phyloP scores from a whole-genome alignment of 2,113 vertebrate genomes.

The Hyaena hyaena region DNA sequence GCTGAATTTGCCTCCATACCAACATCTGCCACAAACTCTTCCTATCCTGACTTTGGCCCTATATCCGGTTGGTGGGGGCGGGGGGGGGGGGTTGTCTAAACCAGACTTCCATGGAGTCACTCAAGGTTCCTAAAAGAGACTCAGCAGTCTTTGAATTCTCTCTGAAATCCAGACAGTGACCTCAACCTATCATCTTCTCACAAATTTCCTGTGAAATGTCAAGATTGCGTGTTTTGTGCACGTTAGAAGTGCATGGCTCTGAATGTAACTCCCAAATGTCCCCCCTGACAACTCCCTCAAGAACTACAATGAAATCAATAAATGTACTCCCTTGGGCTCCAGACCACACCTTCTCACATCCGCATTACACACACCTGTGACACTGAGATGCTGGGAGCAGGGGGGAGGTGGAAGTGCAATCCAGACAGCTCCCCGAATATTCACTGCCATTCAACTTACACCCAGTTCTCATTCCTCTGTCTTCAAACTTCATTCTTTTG shows the following conservation, averaged over 20 bases:
- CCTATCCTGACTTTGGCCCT: background rate
- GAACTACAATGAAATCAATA: background rate
- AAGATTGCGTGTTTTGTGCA: background rate
- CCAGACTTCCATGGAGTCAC: background rate
- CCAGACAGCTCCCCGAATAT: background rate
- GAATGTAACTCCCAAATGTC: background rate
- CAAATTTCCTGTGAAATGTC: background rate
- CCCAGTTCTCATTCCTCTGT: background rate
- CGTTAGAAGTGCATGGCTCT: background rate
- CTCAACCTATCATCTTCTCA: background rate
- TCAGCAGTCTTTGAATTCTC: background rate
- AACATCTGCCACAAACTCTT: background rate
- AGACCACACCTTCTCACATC: too few species aligned
- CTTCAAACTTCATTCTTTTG: background rate
- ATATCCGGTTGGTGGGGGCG: background rate
- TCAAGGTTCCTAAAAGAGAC: background rate
- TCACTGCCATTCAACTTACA: background rate
- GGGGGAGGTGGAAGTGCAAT: fast-evolving
- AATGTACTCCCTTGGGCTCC: background rate
- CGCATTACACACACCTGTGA: background rate
- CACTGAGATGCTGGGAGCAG: background rate
- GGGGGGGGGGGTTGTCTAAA: background rate
- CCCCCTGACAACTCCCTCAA: background rate
- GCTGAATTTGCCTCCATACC: background rate
- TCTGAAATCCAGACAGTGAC: background rate